Conservation (phyloP, 2,888 invertebrate species). For the Tethea ocularis region DNA sequence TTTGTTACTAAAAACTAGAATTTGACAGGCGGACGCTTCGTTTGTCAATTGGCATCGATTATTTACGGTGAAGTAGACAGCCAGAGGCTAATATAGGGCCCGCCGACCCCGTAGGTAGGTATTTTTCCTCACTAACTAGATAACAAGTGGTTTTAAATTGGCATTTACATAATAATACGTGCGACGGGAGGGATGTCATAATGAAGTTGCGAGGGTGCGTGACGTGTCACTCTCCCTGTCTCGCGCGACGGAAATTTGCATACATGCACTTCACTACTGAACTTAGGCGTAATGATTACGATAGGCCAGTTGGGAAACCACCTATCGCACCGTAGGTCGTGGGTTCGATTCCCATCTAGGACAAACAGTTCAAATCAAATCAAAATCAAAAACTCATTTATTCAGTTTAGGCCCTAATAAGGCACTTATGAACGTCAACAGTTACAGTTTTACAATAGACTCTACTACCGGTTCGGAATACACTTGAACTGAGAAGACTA, state of each 20-base stretch:
- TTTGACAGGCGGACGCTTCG: constrained; percentile 82
- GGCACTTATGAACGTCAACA: too few relatives aligned
- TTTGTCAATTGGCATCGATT: constrained; percentile 83
- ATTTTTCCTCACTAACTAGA: constrained; percentile 82
- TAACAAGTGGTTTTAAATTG: constrained; percentile 84
- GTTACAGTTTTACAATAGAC: too few relatives aligned
- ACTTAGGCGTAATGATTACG: background rate
- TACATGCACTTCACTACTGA: background rate
- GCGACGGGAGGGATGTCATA: constrained; percentile 47
- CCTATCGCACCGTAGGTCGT: too few relatives aligned
- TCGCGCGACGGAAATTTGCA: constrained; percentile 10
- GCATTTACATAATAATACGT: constrained; percentile 80
- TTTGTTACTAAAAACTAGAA: constrained; percentile 77
- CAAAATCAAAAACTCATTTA: too few relatives aligned
- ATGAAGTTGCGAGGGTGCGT: constrained; percentile 54
- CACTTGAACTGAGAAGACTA: too few relatives aligned
- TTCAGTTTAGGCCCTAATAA: too few relatives aligned
- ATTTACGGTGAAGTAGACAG: constrained; percentile 70
- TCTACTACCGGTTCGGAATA: too few relatives aligned
- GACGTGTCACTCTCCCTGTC: constrained; percentile 37
- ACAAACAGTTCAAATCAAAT: too few relatives aligned
- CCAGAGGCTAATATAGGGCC: constrained; percentile 75
- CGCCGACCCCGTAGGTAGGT: constrained; percentile 55
- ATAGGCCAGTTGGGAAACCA: too few relatives aligned
- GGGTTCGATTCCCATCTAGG: too few relatives aligned